Percentiles rank a stretch among this genome's conserved stretches.
These are phyloP conservation scores for Holothuria glaberrima DNA, from an alignment of 35 echinoderm and acorn worm genomes.

Conservation along the genomic window DNA sequence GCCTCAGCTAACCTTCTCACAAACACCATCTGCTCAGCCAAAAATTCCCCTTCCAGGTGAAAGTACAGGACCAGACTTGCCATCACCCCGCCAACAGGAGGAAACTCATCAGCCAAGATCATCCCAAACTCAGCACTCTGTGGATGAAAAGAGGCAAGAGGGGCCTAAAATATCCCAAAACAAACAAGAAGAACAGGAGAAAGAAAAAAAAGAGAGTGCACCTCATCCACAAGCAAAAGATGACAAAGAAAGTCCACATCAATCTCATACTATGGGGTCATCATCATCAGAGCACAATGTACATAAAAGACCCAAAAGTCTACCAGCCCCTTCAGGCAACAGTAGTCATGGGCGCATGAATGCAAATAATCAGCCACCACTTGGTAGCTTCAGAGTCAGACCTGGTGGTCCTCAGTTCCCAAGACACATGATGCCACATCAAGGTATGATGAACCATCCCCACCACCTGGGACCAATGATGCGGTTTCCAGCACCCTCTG, in stretches of 20 bases:
- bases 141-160: too few relatives aligned
- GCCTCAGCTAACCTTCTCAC: conserved; percentile 32
- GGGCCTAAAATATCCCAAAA: too few relatives aligned
- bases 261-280: not conserved
- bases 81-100: conserved; percentile 5
- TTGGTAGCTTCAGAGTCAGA: conserved; percentile 37
- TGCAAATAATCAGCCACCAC: conserved; percentile 4
- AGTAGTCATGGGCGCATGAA: not conserved
- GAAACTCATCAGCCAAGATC: conserved; percentile 1
- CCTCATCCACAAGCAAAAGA: not conserved
- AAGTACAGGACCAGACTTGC: not conserved
- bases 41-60: conserved; percentile 11
- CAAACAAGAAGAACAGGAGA: too few relatives aligned
- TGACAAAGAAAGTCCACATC: not conserved
- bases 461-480: conserved; percentile 50
- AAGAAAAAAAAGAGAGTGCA: too few relatives aligned
- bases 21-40: conserved; percentile 19
- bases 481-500: conserved; percentile 14
- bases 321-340: not conserved
- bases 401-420: conserved; percentile 47
- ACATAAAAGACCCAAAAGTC: conserved; percentile 36
- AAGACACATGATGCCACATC: conserved; percentile 45
- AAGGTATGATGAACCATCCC: conserved; percentile 38
- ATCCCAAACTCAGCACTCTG: too few relatives aligned
- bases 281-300: conserved; percentile 7